Percentiles rank a stretch among this genome's conserved stretches.
Evolutionary conservation across 2,888 invertebrate species (phyloP).

Genomic region (Girardia tigrina): DNA sequence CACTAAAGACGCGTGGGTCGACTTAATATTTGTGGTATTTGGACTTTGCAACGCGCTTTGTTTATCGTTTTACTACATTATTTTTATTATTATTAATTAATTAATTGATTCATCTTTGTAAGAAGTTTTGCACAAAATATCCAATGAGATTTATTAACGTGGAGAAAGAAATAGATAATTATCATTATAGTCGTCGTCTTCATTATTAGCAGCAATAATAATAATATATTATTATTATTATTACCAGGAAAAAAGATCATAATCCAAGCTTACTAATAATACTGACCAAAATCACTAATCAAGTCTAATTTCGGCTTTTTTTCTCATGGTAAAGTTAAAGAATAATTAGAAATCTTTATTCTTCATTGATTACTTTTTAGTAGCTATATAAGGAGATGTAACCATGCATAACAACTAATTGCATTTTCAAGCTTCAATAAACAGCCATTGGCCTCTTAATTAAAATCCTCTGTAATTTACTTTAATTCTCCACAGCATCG

Average conservation of each 20-base stretch:
- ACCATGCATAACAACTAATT: conserved; percentile 23
- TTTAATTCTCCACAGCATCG: conserved; percentile 18
- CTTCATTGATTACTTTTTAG: conserved; percentile 17
- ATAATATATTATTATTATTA: conserved; percentile 6
- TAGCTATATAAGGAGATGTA: conserved; percentile 23
- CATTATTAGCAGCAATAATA: too few species aligned
- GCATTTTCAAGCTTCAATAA: conserved; percentile 23
- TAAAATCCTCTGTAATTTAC: conserved; percentile 23
- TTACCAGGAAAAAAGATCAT: conserved; percentile 11
- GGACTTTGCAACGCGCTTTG: neutral
- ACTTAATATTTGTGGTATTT: neutral
- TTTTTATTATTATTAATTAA: too few species aligned
- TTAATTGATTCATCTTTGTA: too few species aligned
- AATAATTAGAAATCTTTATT: conserved; percentile 20
- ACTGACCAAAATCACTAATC: conserved; percentile 23
- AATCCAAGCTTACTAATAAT: conserved; percentile 23
- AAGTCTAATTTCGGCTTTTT: conserved; percentile 23
- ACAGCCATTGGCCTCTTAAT: conserved; percentile 23
- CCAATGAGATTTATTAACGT: too few species aligned
- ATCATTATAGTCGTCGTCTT: too few species aligned
- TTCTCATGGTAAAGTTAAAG: conserved; percentile 16
- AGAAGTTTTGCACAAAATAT: too few species aligned
- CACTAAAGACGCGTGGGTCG: neutral
- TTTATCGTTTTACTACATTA: too few species aligned
- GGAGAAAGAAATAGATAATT: too few species aligned